Evolutionary conservation across 2,113 vertebrate species (phyloP), one percentile per base, ranked within the genome.

Genomic region (Ophthalmotilapia sp.): DNA sequence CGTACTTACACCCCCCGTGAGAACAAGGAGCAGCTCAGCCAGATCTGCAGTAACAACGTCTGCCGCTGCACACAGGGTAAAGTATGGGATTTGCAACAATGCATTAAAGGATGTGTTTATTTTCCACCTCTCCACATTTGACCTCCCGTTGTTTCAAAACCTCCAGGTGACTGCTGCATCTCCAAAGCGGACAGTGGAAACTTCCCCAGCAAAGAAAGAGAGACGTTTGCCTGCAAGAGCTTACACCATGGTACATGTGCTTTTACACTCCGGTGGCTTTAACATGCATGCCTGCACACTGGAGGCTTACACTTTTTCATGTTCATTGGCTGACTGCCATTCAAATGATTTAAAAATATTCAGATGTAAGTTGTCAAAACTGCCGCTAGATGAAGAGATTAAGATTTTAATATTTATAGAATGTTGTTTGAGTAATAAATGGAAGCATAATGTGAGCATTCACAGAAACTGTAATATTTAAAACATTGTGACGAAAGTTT

Each of bases 21-120:
- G 68, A 92, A 96, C 86, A 89, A 62, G 31, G 92, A 95, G 60
- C 88, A 93, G 73, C 95, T 97, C 29, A 23, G 80, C 13, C 92
- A 91, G 80, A 96, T 97, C 93, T 97, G 96, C 89, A 89, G 70
- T 17, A 84, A 91, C 42, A 82, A 95, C 19, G 77, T 92, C 56
- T 97, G 96, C 60, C 95, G 95, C 82, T 97, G 96, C 89, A 93
- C 96, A 4, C 95, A 97, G 49, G 95, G 96, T 97, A 79, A 79
- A 80, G 26, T 2, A 7, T 42, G 19, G 26, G 12, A 56, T 45
- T 38, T 65, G 51, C n/a, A 51, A 8, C 21, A 29, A 4, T 3
- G 13, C 13, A 19, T 14, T 5, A 21, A 9, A 38, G n/a, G 5
- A 26, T n/a, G 8, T 2, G 6, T 53, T 8, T 33, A 38, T 45